Base-by-base conservation (phyloP, 2,113 vertebrate genomes). In the Typhlomys cinereus region DNA sequence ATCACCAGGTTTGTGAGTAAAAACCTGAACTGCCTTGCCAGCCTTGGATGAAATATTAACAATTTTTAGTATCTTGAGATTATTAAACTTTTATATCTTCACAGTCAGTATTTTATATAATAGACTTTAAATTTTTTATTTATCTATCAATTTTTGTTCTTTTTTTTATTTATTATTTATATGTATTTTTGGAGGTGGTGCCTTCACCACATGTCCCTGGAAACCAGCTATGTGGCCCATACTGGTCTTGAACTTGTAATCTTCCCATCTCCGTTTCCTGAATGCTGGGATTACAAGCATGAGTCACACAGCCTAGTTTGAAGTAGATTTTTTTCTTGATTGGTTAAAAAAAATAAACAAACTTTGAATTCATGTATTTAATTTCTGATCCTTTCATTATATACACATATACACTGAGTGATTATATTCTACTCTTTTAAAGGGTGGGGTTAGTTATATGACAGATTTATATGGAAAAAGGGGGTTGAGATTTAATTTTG, bases 51-150 rank as follows among this genome's bases (percentile, higher is more conserved):
- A n/a, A 41, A 41, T 66, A 41, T 80, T 93, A 85, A 62, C 13
- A 74, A 31, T 67, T 92, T 92, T 25, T 39, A 76, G 14, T 85
- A 74, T 94, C 57, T 86, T 90, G 46, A 71, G 57, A n/a, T 89
- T 57, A 80, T 54, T 88, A 76, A 27, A 44, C 20, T 39, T 75
- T 29, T 70, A 10, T 83, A 29, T 88, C 14, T 85, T 85, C 44
- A 39, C 48, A 44, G 44, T 27, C 7, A 91, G 1, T 78, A 3
- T 84, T 90, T 89, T 39, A 25, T 27, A 88, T 48, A 36, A 1
- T 66, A 73, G 17, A 3, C 23, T 52, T 67, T 39, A 7, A 84
- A 29, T n/a, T 52, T 67, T n/a, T 36, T 25, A 27, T 25, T 25
- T 61, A 25, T 61, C 27, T 57, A 57, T 11, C 54, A n/a, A n/a